Base-by-base conservation (phyloP, 2,888 invertebrate genomes). In the Empis stercorea region DNA sequence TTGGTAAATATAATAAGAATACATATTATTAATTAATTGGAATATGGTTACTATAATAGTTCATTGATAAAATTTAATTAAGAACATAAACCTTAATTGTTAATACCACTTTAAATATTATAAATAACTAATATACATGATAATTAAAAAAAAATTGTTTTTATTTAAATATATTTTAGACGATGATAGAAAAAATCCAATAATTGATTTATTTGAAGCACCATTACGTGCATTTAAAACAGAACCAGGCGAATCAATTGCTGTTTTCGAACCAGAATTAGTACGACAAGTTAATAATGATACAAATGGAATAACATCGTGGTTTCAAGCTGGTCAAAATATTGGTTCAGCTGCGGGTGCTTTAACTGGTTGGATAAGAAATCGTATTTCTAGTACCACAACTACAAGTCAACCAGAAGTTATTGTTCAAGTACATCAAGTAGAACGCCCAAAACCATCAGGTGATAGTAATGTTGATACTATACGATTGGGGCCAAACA, bases 181-280 rank as follows among this genome's bases (percentile, higher is more conserved):
- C 7, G 23, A 27, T 27, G 23, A 27, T 9, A 27, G 23, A 16
- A 44, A 23, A 14, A 52, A 52, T 47, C 52, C 52, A 17, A 50
- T 52, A 10, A 50, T 52, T 14, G 44, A 50, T 36, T 48, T 52
- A 23, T 50, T 52, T 30, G 50, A 52, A 43, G 49, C 47, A 11
- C 52, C 52, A 4, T 46, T 52, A 15, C 48, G 47, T 30, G 50
- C 50, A 4, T 46, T 52, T 13, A 42, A 45, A 39, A 49, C 48
- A 3, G 49, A 45, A 17, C 48, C 45, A 6, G 47, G 47, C 14
- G 52, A 52, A 45, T 46, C 48, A 30, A 41, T 50, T 39, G 39
- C 47, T 10, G 45, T 48, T 15, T 42, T 45, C 42, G 43, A 45
- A 27, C 52, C 50, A n/a, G 47, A 48, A 43, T 41, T 48, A 9